phyloP scores from a whole-genome alignment of 1,140 invertebrate genomes.

The Battus philenor region DNA sequence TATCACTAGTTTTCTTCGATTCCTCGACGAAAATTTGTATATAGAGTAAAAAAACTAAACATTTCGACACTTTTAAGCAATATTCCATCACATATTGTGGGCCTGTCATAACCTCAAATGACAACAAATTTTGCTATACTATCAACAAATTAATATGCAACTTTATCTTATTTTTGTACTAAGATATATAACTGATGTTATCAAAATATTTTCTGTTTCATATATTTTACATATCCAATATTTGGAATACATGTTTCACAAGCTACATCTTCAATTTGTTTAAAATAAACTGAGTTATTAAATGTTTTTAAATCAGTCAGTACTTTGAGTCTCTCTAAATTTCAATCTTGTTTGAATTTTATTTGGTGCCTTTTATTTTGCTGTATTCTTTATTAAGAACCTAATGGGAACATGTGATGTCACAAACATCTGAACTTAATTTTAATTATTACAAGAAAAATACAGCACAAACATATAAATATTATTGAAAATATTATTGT shows the following conservation, averaged over 20 bases:
- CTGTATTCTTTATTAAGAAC: no score
- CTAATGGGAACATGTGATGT: no score
- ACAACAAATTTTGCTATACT: slow-evolving; percentile 4
- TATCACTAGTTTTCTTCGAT: slow-evolving; percentile 35
- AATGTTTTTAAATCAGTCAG: no score
- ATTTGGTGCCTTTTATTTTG: no score
- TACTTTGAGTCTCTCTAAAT: no score
- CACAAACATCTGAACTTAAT: slow-evolving; percentile 2
- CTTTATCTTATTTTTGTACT: neutral
- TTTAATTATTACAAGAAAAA: slow-evolving; percentile 4
- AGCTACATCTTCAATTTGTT: no score
- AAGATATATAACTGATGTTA: neutral
- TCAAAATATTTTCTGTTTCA: neutral
- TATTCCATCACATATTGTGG: slow-evolving; percentile 47
- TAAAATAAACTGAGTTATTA: no score
- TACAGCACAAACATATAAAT: no score
- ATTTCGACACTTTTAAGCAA: slow-evolving; percentile 44
- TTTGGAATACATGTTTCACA: no score
- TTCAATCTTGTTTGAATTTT: no score
- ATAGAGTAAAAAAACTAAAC: slow-evolving; percentile 30
- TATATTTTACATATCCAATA: no score
- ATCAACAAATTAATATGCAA: neutral
- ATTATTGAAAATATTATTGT: no score
- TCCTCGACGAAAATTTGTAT: slow-evolving; percentile 26
- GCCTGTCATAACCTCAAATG: slow-evolving; percentile 49